A percentile compares a stretch with the other conserved stretches of the same genome.
Conservation (phyloP, 2,888 invertebrate genomes). For the Oscheius myriophilus region DNA sequence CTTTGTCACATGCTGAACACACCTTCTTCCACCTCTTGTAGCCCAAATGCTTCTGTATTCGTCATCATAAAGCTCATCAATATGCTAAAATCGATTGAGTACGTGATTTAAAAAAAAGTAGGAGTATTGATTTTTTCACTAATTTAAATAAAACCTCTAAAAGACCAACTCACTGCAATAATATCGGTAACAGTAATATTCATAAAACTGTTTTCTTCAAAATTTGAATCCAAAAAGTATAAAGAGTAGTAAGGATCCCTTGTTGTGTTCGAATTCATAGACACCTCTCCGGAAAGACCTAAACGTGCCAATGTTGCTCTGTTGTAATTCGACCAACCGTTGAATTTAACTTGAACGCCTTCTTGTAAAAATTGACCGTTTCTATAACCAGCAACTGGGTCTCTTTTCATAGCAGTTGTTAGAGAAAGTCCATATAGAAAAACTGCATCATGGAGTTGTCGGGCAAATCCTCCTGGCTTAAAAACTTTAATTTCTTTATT, state of each 20-base stretch:
- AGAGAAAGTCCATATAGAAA: slow-evolving; percentile 60
- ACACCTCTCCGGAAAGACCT: slow-evolving; percentile 51
- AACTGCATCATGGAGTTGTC: slow-evolving; percentile 56
- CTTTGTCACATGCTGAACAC: no score
- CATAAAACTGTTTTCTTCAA: slow-evolving; percentile 3
- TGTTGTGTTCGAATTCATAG: slow-evolving; percentile 47
- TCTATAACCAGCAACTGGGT: slow-evolving; percentile 8
- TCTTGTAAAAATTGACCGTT: slow-evolving; percentile 1
- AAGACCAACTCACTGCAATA: slow-evolving; percentile 10
- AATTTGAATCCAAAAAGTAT: slow-evolving; percentile 28
- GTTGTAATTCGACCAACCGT: not conserved
- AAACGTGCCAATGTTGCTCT: not conserved
- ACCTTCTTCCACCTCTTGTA: slow-evolving; percentile 15
- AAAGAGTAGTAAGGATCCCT: slow-evolving; percentile 41
- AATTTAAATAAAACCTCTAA: not conserved
- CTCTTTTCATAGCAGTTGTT: slow-evolving; percentile 29
- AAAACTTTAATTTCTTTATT: no score
- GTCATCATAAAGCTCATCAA: not conserved
- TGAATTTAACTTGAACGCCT: slow-evolving; percentile 8
- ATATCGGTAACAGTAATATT: slow-evolving; percentile 8
- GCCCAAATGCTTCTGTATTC: slow-evolving; percentile 11
- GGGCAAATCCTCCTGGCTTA: slow-evolving; percentile 36
- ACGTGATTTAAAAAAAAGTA: not conserved
- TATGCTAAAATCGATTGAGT: not conserved
- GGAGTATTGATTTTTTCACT: no score